Percentiles rank a stretch among this genome's conserved stretches.
These are phyloP conservation scores for Cryptocephalus moraei DNA, from an alignment of 2,888 invertebrate species.

Conservation along the genomic window DNA sequence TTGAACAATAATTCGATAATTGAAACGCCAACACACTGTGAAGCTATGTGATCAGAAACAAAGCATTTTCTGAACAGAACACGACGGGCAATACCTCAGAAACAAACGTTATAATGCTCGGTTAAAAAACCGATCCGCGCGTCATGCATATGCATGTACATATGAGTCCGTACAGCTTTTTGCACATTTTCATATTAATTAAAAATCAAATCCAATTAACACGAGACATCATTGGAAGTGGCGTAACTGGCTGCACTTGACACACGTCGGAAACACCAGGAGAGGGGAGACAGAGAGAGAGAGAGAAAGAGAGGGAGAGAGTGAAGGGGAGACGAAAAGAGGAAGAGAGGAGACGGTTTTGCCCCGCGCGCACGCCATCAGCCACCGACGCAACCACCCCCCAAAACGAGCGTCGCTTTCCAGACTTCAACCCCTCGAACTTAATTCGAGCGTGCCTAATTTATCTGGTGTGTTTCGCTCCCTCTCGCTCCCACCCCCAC, in stretches of 20 bases:
- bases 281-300: no score
- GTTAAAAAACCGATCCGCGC: no score
- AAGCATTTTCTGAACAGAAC: no score
- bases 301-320: no score
- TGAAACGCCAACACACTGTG: no score
- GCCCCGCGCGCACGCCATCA: conserved; percentile 15
- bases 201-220: conserved; percentile 41
- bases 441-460: conserved; percentile 21
- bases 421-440: conserved; percentile 11
- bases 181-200: conserved; percentile 40
- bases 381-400: conserved; percentile 11
- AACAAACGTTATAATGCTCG: no score
- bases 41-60: no score
- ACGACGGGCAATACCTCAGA: no score
- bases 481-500: not conserved
- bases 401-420: conserved; percentile 1
- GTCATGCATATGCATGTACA: no score
- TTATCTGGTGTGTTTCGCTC: conserved; percentile 12
- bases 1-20: no score
- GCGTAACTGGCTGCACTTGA: conserved; percentile 36
- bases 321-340: no score
- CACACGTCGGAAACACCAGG: conserved; percentile 34
- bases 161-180: no score
- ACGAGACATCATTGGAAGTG: conserved; percentile 33
- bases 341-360: not conserved